Conservation (phyloP, 2,797 vertebrate genomes). For the Hyperoplus immaculatus region DNA sequence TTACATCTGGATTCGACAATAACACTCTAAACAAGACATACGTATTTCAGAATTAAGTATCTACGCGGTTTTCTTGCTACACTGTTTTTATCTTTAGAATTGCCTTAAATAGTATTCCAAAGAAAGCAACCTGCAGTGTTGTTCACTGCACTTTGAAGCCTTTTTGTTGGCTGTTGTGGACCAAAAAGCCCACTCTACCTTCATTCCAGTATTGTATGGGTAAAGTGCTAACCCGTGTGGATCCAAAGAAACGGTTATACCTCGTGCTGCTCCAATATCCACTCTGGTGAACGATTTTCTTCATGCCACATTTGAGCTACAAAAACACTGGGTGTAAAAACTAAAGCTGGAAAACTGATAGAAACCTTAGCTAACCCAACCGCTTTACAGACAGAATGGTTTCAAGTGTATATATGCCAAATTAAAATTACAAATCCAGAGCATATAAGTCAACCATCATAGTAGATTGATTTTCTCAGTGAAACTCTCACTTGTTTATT, state of each 20-base stretch:
- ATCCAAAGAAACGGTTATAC: constrained; percentile 13
- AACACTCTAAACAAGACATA: neutral
- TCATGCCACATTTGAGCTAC: constrained; percentile 13
- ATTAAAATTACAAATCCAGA: too few relatives aligned
- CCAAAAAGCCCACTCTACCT: neutral
- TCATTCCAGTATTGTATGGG: constrained; percentile 1
- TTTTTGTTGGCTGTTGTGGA: constrained; percentile 5
- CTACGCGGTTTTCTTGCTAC: neutral
- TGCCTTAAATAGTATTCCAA: neutral
- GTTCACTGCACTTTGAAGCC: neutral
- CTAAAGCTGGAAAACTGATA: neutral
- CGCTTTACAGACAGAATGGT: neutral
- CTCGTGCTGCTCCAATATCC: neutral
- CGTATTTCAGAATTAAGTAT: constrained; percentile 4
- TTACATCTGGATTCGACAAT: constrained; percentile 29
- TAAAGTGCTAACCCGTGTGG: constrained; percentile 14
- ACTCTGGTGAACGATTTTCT: constrained; percentile 9
- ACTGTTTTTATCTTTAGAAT: neutral
- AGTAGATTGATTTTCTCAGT: neutral
- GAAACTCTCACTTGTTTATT: neutral
- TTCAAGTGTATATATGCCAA: neutral
- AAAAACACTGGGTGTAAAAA: neutral
- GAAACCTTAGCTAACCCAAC: neutral
- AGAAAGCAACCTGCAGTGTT: neutral
- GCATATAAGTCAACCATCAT: constrained; percentile 8